Base-by-base conservation (phyloP, 2,113 vertebrate species). In the Odocoileus virginianus region DNA sequence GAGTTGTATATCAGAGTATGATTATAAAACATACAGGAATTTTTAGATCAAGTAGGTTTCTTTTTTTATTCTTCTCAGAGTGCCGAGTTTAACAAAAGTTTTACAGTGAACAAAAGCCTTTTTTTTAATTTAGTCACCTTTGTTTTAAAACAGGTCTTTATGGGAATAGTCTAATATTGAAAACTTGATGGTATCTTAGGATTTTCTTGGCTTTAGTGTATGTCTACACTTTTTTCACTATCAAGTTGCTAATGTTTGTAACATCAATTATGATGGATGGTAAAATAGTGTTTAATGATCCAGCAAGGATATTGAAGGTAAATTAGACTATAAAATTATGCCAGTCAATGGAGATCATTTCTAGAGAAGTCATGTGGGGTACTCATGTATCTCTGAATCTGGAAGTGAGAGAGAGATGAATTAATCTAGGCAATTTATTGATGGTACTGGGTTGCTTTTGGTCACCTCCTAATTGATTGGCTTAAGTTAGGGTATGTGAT, bases 401-500 rank as follows among this genome's bases (percentile, higher is more conserved):
- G 21, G 54, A 92, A 95, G 76, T 97, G 58, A 79, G 40, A 79
- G 84, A 84, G 88, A 92, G 86, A 94, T 82, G 85, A 92, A 50
- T 98, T 96, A 28, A 21, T 93, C 86, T 84, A 91, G 71, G 86
- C 92, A 91, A 54, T 58, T 96, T 95, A 96, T 90, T 91, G 60
- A 91, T 94, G 98, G 36, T 74, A 30, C 57, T 33, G 64, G 61
- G 3, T 95, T 98, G 89, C 87, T 98, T 98, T 98, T 98, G 95
- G 79, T 79, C 88, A 52, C 47, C 40, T 96, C 43, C 67, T 96
- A 95, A 94, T 97, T 97, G 96, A 94, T 97, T 97, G 97, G 96
- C 95, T 98, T 94, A 81, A 93, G 92, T 96, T 94, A 98, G 97
- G 98, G 96, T 98, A 96, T 98, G 98, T 96, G 93, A 92, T 76